Evolutionary conservation across 2,797 vertebrate genomes (phyloP).

Genomic region (Cynopterus sphinx): DNA sequence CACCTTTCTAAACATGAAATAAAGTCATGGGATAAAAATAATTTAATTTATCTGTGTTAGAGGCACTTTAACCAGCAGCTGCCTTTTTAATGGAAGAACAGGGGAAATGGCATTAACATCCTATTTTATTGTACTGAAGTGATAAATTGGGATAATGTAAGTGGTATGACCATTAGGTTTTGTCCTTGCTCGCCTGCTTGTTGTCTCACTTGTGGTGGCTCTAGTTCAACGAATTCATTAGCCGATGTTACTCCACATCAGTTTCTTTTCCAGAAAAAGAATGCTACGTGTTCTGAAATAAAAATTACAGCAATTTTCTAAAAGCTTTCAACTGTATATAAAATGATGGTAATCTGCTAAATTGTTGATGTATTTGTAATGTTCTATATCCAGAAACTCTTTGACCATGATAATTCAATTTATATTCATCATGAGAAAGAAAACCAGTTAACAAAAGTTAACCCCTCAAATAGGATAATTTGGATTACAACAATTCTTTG

Average conservation of each 20-base stretch:
- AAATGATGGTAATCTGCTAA: conserved; percentile 54
- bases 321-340: conserved; percentile 73
- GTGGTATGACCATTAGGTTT: conserved; percentile 54
- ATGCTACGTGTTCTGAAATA: conserved; percentile 69
- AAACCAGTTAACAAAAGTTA: neutral
- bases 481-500: neutral
- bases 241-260: conserved; percentile 8
- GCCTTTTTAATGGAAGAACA: conserved; percentile 61
- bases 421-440: conserved; percentile 40
- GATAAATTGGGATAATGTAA: neutral
- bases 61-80: conserved; percentile 61
- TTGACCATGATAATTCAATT: conserved; percentile 31
- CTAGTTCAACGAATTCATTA: conserved; percentile 48
- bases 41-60: neutral
- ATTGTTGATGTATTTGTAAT: conserved; percentile 59
- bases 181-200: conserved; percentile 42
- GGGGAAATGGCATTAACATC: neutral
- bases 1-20: conserved; percentile 70
- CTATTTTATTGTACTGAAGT: conserved; percentile 6
- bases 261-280: conserved; percentile 69
- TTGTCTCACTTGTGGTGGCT: conserved; percentile 38
- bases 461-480: neutral
- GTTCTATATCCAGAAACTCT: conserved; percentile 51
- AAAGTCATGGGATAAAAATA: conserved; percentile 68
- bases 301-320: neutral